Evolutionary conservation across 2,888 invertebrate species (phyloP).

Genomic region (Drosophila meridiana): DNA sequence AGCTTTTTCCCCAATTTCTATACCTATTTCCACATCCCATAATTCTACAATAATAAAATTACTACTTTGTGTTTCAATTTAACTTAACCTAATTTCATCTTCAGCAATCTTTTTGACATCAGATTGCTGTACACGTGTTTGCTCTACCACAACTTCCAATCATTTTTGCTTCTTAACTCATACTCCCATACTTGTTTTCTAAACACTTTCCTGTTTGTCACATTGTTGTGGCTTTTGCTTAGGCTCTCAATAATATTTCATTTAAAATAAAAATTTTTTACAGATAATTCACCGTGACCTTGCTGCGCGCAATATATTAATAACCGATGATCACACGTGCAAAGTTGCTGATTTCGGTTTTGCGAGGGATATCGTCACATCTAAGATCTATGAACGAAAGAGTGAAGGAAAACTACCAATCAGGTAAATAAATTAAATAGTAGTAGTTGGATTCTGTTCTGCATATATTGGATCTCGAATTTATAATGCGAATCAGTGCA

Average conservation of each 20-base stretch:
- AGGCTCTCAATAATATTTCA: background rate
- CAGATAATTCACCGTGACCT: conserved; percentile 95
- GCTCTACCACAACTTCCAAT: no score
- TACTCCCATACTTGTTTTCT: no score
- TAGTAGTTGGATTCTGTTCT: no score
- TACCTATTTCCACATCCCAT: no score
- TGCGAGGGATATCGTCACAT: conserved; percentile 94
- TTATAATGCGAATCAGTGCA: no score
- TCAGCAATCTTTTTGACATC: background rate
- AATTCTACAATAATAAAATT: background rate
- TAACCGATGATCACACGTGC: conserved; percentile 94
- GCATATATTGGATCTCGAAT: no score
- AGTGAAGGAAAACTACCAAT: conserved; percentile 92
- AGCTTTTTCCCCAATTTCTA: no score
- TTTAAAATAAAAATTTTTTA: conserved; percentile 48
- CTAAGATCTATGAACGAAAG: conserved; percentile 95
- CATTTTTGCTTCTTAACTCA: no score
- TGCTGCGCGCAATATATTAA: conserved; percentile 94
- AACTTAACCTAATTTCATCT: background rate
- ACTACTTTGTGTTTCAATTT: background rate
- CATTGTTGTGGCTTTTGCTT: background rate
- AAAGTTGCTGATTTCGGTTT: conserved; percentile 98
- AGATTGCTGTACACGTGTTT: no score
- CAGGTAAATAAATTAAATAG: conserved; percentile 85
- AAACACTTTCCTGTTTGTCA: no score